Conservation (phyloP, 1,140 invertebrate genomes). For the Magallana ariakensis region DNA sequence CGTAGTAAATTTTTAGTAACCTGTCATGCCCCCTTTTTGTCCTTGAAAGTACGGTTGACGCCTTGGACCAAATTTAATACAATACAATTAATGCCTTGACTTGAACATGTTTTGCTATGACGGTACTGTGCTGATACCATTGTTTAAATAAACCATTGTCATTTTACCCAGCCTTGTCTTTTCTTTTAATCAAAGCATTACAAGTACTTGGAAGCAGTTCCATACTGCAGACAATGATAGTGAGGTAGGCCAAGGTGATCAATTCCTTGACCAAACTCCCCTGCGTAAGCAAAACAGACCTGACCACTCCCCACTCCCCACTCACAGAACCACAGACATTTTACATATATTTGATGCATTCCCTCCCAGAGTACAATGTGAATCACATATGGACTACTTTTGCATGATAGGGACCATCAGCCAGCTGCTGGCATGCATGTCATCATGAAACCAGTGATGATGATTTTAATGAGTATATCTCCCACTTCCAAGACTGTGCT, state of each 20-base stretch:
- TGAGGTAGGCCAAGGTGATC: constrained; percentile 21
- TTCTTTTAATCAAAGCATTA: too few species aligned
- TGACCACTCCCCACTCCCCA: neutral
- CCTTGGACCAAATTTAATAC: too few species aligned
- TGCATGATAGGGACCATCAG: too few species aligned
- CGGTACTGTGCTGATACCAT: too few species aligned
- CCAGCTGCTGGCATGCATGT: neutral
- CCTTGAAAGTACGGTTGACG: too few species aligned
- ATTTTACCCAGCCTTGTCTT: too few species aligned
- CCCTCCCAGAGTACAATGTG: neutral
- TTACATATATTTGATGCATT: neutral
- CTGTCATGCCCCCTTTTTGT: too few species aligned
- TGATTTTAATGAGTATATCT: constrained; percentile 49
- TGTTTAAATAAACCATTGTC: too few species aligned
- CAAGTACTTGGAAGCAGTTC: neutral
- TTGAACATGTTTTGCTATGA: too few species aligned
- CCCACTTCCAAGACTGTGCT: constrained; percentile 53
- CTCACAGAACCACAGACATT: neutral
- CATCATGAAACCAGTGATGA: constrained; percentile 43
- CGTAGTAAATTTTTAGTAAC: too few species aligned
- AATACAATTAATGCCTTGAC: too few species aligned
- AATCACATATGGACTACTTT: neutral
- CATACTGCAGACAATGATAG: neutral
- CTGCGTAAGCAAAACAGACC: neutral
- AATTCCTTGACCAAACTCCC: neutral